A percentile compares a stretch with the other conserved stretches of the same genome.
These are phyloP conservation scores for Dendrolimus kikuchii DNA, from an alignment of 1,140 invertebrate species.

Conservation along the genomic window DNA sequence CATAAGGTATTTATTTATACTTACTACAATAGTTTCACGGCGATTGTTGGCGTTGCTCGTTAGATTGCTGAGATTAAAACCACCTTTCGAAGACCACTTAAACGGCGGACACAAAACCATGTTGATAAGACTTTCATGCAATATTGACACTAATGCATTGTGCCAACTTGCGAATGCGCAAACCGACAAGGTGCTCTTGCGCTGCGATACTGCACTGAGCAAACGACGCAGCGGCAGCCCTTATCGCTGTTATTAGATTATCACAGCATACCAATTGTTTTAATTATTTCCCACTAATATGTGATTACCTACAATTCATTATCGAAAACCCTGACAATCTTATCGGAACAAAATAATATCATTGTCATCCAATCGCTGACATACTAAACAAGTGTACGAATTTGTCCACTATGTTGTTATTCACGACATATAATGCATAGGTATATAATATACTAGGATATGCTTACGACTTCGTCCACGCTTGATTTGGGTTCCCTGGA, in stretches of 20 bases:
- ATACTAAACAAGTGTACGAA: conserved; percentile 20
- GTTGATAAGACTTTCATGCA: conserved; percentile 15
- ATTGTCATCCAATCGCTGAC: conserved; percentile 44
- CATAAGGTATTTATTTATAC: conserved; percentile 14
- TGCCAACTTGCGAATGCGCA: conserved; percentile 4
- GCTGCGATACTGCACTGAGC: conserved; percentile 29
- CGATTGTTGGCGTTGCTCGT: conserved; percentile 8
- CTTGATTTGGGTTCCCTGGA: too few relatives aligned
- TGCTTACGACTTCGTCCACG: too few relatives aligned
- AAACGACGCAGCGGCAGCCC: conserved; percentile 35
- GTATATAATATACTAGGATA: too few relatives aligned
- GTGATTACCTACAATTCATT: conserved; percentile 51
- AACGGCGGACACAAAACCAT: conserved; percentile 68
- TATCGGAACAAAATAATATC: conserved; percentile 54
- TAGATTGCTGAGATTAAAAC: conserved; percentile 38
- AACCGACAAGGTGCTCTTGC: conserved; percentile 20
- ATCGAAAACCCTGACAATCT: conserved; percentile 59
- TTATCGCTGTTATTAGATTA: conserved; percentile 59
- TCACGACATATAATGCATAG: background rate
- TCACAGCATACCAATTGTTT: conserved; percentile 63
- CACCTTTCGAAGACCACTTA: conserved; percentile 47
- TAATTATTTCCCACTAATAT: conserved; percentile 63
- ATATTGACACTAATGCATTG: conserved; percentile 1
- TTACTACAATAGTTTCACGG: conserved; percentile 48
- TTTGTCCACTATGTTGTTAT: background rate